Evolutionary conservation across 2,888 invertebrate genomes (phyloP).

Genomic region (Schizotus pectinicornis): DNA sequence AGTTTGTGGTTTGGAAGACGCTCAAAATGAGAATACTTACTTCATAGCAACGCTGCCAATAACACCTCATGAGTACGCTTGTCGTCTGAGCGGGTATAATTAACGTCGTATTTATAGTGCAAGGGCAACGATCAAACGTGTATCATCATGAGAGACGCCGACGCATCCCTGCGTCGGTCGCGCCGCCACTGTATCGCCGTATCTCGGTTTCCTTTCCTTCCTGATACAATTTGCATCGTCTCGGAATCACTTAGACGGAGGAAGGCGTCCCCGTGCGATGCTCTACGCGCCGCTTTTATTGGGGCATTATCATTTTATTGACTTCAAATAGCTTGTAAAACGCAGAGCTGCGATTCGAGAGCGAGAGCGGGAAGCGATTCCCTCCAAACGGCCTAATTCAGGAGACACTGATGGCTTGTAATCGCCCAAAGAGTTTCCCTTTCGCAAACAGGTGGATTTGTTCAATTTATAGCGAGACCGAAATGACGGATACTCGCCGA

Average conservation of each 20-base stretch:
- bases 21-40: constrained; percentile 55
- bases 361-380: constrained; percentile 56
- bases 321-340: constrained; percentile 64
- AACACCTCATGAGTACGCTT: constrained; percentile 55
- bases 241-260: constrained; percentile 56
- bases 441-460: constrained; percentile 60
- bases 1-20: constrained; percentile 56
- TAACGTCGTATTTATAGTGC: constrained; percentile 59
- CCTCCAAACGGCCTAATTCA: constrained; percentile 60
- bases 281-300: constrained; percentile 57
- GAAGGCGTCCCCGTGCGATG: constrained; percentile 48
- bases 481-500: constrained; percentile 27
- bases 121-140: constrained; percentile 55
- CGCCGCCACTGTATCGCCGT: constrained; percentile 24
- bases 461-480: constrained; percentile 50
- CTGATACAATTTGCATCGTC: constrained; percentile 59
- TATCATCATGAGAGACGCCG: constrained; percentile 9
- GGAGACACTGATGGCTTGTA: constrained; percentile 61
- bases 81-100: constrained; percentile 57
- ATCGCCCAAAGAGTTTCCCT: constrained; percentile 56
- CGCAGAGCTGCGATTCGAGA: constrained; percentile 58
- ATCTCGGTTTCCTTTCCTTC: constrained; percentile 49
- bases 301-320: constrained; percentile 63
- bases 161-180: constrained; percentile 21
- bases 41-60: constrained; percentile 56